Evolutionary conservation across 2,797 vertebrate genomes (phyloP).

Genomic region (Buphagus erythrorhynchus): DNA sequence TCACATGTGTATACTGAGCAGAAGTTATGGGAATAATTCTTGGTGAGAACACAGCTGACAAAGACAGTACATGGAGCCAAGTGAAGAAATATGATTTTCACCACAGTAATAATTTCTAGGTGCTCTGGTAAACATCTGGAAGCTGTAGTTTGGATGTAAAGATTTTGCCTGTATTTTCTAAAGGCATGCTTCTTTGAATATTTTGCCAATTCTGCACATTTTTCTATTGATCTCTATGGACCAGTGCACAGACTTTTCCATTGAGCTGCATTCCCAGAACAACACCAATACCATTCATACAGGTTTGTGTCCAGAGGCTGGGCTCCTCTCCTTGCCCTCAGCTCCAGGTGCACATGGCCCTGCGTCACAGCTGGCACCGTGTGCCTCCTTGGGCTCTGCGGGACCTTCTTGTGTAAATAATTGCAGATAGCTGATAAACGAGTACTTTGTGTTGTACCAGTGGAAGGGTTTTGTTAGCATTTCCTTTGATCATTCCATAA

Average conservation of each 20-base stretch:
- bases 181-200: background rate
- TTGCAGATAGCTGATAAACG: constrained; percentile 24
- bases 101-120: background rate
- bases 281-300: accelerated
- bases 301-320: background rate
- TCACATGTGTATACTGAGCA: background rate
- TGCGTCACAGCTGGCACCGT: background rate
- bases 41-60: background rate
- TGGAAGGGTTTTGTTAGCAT: constrained; percentile 38
- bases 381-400: background rate
- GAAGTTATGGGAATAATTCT: background rate
- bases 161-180: background rate
- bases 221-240: background rate
- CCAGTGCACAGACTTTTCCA: background rate
- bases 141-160: background rate
- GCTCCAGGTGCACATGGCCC: background rate
- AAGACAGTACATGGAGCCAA: background rate
- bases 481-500: constrained; percentile 33
- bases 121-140: constrained; percentile 20
- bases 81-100: constrained; percentile 41
- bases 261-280: background rate
- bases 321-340: background rate
- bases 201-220: background rate
- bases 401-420: constrained; percentile 49
- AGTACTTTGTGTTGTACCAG: constrained; percentile 9